Conservation (phyloP, 2,797 vertebrate species). For the Antrozous pallidus region DNA sequence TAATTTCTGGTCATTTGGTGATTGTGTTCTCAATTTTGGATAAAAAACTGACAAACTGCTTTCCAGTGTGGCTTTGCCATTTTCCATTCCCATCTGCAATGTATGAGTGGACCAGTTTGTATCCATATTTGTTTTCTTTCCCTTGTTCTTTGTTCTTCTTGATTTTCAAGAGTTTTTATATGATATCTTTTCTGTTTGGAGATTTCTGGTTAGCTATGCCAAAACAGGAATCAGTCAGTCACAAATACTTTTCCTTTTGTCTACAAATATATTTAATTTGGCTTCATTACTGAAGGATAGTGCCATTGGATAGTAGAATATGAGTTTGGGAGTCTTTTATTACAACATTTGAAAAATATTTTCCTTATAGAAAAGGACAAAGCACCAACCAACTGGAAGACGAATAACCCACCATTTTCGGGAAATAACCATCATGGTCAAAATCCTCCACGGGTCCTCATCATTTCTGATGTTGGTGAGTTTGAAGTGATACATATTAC, state of each 20-base stretch:
- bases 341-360: neutral
- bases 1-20: neutral
- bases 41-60: neutral
- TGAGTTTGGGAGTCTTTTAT: neutral
- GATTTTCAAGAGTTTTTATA: neutral
- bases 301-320: neutral
- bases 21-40: neutral
- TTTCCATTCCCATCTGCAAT: neutral
- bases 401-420: neutral
- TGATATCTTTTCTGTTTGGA: constrained; percentile 14
- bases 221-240: neutral
- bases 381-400: neutral
- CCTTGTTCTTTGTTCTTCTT: neutral
- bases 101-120: neutral
- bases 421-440: neutral
- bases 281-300: neutral
- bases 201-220: neutral
- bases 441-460: neutral
- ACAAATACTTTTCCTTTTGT: neutral
- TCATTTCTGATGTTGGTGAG: constrained; percentile 48
- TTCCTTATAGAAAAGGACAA: constrained; percentile 23
- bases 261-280: neutral
- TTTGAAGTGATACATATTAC: constrained; percentile 23
- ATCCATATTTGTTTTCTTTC: neutral
- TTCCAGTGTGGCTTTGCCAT: neutral